Percentiles rank a stretch among this genome's conserved stretches.
These are phyloP conservation scores for Agrochola circellaris DNA, from an alignment of 2,888 invertebrate genomes.

Conservation along the genomic window DNA sequence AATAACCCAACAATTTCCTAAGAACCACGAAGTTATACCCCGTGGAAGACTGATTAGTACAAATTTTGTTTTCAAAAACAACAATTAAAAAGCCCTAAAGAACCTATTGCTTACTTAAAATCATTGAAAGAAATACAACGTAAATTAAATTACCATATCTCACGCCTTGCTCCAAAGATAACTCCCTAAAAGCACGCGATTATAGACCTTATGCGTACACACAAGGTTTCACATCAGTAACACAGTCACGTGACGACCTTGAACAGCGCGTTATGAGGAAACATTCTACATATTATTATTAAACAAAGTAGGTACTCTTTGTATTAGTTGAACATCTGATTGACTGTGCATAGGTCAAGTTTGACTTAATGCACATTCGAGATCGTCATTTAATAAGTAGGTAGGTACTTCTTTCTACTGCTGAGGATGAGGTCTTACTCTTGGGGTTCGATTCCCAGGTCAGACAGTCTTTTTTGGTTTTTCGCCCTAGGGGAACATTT, in stretches of 20 bases:
- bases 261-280: slow-evolving; percentile 36
- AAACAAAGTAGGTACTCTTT: slow-evolving; percentile 27
- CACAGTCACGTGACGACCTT: slow-evolving; percentile 42
- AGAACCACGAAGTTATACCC: too few relatives aligned
- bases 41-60: not conserved
- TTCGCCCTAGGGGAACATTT: not conserved
- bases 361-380: not conserved
- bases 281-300: slow-evolving; percentile 18
- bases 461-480: not conserved
- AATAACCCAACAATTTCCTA: too few relatives aligned
- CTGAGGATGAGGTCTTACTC: not conserved
- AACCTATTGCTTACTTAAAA: not conserved
- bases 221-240: slow-evolving; percentile 10
- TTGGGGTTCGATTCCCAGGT: too few relatives aligned
- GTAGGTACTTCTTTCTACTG: not conserved
- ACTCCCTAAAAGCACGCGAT: not conserved
- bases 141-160: slow-evolving; percentile 27
- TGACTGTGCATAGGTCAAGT: not conserved
- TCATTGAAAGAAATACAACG: not conserved
- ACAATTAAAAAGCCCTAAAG: not conserved
- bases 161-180: slow-evolving; percentile 9
- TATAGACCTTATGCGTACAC: slow-evolving; percentile 10
- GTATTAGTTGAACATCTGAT: slow-evolving; percentile 9
- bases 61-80: not conserved
- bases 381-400: not conserved